These are phyloP conservation scores for Sisor rabdophorus DNA, from an alignment of 2,113 vertebrate genomes.

Conservation along the genomic window DNA sequence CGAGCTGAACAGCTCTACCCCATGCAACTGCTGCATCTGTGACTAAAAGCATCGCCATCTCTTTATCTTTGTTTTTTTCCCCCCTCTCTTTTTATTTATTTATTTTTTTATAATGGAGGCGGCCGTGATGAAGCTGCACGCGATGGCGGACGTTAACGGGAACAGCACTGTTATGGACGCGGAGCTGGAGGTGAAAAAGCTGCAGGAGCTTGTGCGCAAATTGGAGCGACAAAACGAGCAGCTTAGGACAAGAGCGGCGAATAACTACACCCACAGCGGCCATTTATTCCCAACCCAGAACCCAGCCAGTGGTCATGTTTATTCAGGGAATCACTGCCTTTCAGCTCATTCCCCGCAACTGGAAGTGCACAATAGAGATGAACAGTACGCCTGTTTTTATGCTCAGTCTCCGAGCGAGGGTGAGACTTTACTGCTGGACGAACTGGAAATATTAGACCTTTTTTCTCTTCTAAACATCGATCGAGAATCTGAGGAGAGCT, in stretches of 20 bases:
- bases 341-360: constrained; percentile 61
- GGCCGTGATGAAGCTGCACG: constrained; percentile 65
- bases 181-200: constrained; percentile 93
- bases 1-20: background rate
- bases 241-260: constrained; percentile 78
- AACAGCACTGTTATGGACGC: constrained; percentile 75
- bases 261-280: constrained; percentile 65
- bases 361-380: constrained; percentile 62
- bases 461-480: constrained; percentile 63
- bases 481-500: constrained; percentile 77
- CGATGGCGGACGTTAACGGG: constrained; percentile 75
- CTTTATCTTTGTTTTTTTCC: constrained; percentile 26
- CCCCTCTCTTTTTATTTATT: background rate
- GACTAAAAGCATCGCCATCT: constrained; percentile 54
- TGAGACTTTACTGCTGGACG: constrained; percentile 73
- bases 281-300: constrained; percentile 55
- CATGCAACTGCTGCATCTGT: constrained; percentile 33
- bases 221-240: constrained; percentile 92
- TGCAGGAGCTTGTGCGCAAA: constrained; percentile 89
- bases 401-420: constrained; percentile 62
- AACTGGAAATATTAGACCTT: constrained; percentile 85
- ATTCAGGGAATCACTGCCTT: constrained; percentile 59
- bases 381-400: constrained; percentile 80
- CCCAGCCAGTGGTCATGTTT: constrained; percentile 39
- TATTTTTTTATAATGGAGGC: constrained; percentile 64